Evolutionary conservation across 2,113 vertebrate species (phyloP).

Genomic region (Leptobrachium ailaonicum): DNA sequence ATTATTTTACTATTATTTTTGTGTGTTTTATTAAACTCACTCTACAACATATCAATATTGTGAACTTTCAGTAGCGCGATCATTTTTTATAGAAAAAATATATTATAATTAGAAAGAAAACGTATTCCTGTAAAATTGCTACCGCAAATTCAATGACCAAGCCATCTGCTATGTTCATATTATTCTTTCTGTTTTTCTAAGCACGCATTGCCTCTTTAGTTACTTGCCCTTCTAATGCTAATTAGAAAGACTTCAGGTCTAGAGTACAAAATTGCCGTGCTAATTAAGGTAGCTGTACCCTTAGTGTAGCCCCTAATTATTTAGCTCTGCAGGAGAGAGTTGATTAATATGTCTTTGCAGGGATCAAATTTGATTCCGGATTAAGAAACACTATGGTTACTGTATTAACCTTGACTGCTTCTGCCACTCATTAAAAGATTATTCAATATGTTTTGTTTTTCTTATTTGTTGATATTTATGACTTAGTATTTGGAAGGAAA

Average conservation of each 20-base stretch:
- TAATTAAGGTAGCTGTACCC: constrained; percentile 50
- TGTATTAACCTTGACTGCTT: neutral
- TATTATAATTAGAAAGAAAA: too few species aligned
- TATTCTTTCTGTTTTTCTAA: neutral
- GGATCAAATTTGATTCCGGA: constrained; percentile 59
- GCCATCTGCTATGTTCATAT: neutral
- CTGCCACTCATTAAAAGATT: constrained; percentile 9
- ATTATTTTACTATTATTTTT: too few species aligned
- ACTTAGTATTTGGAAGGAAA: neutral
- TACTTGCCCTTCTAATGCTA: constrained; percentile 44
- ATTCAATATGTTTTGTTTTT: neutral
- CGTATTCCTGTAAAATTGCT: too few species aligned
- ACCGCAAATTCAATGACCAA: too few species aligned
- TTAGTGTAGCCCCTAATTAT: constrained; percentile 46
- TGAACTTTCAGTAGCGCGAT: too few species aligned
- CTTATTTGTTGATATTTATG: neutral
- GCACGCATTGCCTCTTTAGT: constrained; percentile 9
- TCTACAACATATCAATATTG: too few species aligned
- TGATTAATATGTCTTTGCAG: constrained; percentile 54
- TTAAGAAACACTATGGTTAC: constrained; percentile 47
- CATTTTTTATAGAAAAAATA: too few species aligned
- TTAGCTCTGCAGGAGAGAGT: constrained; percentile 51
- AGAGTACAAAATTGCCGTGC: constrained; percentile 45
- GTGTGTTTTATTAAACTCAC: too few species aligned
- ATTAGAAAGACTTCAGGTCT: constrained; percentile 52